A percentile compares a stretch with the other conserved stretches of the same genome.
Conservation (phyloP, 1,140 invertebrate genomes). For the Caerostris darwini region DNA sequence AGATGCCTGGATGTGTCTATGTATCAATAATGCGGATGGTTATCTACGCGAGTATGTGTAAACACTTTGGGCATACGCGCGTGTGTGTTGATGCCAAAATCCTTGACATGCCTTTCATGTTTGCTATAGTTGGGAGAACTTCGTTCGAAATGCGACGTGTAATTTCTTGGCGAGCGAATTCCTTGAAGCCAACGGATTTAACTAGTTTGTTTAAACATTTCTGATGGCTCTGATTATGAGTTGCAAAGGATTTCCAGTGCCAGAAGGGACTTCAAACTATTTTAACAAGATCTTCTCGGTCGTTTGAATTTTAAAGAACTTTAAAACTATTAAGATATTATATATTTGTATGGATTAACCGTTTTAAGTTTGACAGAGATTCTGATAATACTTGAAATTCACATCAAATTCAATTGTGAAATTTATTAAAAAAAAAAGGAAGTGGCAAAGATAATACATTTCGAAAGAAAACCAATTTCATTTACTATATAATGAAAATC, state of each 20-base stretch:
- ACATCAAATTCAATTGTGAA: too few relatives aligned
- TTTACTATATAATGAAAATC: too few relatives aligned
- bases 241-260: not conserved
- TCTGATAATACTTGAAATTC: too few relatives aligned
- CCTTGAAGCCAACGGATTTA: not conserved
- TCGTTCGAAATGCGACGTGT: not conserved
- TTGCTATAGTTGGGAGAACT: conserved; percentile 1
- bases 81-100: conserved; percentile 10
- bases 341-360: too few relatives aligned
- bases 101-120: conserved; percentile 22
- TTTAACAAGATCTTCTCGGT: not conserved
- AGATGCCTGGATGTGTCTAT: conserved; percentile 11
- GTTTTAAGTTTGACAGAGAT: too few relatives aligned
- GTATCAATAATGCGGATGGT: conserved; percentile 38
- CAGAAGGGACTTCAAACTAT: not conserved
- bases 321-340: not conserved
- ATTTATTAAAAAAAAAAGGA: too few relatives aligned
- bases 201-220: not conserved
- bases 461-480: too few relatives aligned
- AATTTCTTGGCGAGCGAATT: not conserved
- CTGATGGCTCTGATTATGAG: not conserved
- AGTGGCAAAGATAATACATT: too few relatives aligned
- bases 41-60: conserved; percentile 35
- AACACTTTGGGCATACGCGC: conserved; percentile 18
- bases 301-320: not conserved